Conservation (phyloP, 2,113 vertebrate genomes). For the Archilochus colubris region DNA sequence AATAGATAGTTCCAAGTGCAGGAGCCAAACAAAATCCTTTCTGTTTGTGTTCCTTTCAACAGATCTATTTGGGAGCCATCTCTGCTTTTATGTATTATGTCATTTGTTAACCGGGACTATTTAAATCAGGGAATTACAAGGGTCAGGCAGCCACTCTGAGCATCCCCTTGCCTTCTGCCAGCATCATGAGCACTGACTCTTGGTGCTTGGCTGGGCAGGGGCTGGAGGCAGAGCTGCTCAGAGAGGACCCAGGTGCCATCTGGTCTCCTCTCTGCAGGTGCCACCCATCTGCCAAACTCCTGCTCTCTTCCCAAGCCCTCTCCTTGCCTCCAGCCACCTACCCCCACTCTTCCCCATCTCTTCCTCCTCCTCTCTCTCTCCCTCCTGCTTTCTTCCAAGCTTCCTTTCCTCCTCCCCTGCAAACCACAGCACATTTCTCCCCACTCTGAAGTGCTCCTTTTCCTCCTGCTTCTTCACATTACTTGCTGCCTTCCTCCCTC, state of each 20-base stretch:
- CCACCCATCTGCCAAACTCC: neutral
- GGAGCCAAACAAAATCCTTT: conserved; percentile 17
- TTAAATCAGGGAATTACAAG: conserved; percentile 19
- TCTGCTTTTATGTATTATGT: conserved; percentile 1
- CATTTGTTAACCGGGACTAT: conserved; percentile 23
- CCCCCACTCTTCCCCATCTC: neutral
- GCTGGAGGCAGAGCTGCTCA: neutral
- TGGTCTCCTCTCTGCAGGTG: neutral
- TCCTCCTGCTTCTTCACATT: neutral
- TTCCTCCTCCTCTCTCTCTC: neutral
- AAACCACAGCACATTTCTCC: neutral
- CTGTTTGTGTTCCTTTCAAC: neutral
- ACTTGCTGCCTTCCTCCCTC: neutral
- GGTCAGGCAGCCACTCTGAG: neutral
- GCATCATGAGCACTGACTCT: neutral
- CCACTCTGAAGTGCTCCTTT: neutral
- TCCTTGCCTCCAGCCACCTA: neutral
- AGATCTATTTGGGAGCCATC: neutral
- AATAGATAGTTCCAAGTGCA: conserved; percentile 31
- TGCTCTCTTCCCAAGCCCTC: neutral
- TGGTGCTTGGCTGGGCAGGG: neutral
- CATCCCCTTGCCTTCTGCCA: neutral
- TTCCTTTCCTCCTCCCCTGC: neutral
- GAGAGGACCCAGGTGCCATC: neutral
- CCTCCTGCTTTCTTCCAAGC: neutral